A percentile compares a stretch with the other conserved stretches of the same genome.
Conservation (phyloP, 2,888 invertebrate species). For the Philonicus albiceps region DNA sequence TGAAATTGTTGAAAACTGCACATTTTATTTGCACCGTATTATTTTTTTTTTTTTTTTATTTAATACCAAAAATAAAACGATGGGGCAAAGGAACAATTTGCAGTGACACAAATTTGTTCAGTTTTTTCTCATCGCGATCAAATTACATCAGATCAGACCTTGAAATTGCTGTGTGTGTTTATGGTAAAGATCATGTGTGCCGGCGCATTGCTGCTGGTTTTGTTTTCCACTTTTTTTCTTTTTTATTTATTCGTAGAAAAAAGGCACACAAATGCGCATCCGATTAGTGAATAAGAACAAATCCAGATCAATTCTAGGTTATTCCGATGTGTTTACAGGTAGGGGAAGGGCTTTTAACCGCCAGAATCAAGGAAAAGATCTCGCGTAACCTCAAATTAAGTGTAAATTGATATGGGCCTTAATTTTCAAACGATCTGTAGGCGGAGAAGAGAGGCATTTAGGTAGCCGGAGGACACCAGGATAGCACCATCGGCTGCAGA, state of each 20-base stretch:
- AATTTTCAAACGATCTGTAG: conserved; percentile 1
- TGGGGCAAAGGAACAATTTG: background rate
- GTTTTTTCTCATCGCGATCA: conserved; percentile 42
- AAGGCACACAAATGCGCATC: conserved; percentile 2
- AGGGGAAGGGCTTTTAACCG: background rate
- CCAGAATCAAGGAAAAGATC: conserved; percentile 35
- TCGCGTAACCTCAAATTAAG: conserved; percentile 43
- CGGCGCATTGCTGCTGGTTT: background rate
- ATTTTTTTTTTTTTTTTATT: too few species aligned
- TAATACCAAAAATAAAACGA: background rate
- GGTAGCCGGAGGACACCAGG: conserved; percentile 11
- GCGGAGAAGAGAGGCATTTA: background rate
- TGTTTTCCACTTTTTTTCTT: background rate
- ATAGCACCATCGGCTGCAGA: background rate
- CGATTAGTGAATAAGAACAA: background rate
- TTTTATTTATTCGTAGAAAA: background rate
- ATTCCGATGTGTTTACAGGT: conserved; percentile 17
- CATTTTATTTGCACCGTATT: background rate
- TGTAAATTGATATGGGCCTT: conserved; percentile 43
- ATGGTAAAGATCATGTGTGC: background rate
- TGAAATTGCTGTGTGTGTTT: background rate
- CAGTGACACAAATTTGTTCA: conserved; percentile 33
- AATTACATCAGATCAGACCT: conserved; percentile 13
- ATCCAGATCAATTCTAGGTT: background rate
- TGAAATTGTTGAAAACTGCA: background rate